phyloP scores from a whole-genome alignment of 2,888 invertebrate species.

The Ectemnius continuus region DNA sequence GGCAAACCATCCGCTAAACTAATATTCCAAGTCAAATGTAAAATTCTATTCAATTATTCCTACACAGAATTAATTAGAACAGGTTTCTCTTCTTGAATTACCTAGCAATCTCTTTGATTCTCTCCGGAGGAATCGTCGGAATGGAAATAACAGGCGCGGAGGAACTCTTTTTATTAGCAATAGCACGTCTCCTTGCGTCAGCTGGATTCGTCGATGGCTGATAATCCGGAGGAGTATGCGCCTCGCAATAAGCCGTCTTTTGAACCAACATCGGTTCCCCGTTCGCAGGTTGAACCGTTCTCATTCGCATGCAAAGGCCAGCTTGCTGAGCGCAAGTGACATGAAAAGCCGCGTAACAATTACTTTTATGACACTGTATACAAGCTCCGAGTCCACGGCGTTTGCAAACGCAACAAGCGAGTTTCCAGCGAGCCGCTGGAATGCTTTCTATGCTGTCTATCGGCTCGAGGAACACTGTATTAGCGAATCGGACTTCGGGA shows the following conservation, averaged over 20 bases:
- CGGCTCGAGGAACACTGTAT: slow-evolving; percentile 98
- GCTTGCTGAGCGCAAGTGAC: slow-evolving; percentile 99
- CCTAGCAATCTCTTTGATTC: slow-evolving; percentile 93
- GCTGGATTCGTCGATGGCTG: slow-evolving; percentile 75
- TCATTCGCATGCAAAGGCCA: slow-evolving; percentile 97
- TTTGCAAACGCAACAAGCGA: slow-evolving; percentile 98
- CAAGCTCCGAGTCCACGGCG: slow-evolving; percentile 96
- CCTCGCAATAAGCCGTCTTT: slow-evolving; percentile 97
- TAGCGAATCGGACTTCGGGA: slow-evolving; percentile 98
- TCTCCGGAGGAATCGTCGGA: slow-evolving; percentile 93
- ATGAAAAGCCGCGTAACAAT: slow-evolving; percentile 98
- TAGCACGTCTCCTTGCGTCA: slow-evolving; percentile 78
- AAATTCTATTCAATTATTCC: neutral
- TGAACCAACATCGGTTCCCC: slow-evolving; percentile 91
- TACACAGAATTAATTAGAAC: neutral
- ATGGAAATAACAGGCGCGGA: slow-evolving; percentile 95
- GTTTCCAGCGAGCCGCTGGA: slow-evolving; percentile 95
- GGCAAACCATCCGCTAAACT: slow-evolving; percentile 79
- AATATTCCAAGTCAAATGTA: slow-evolving; percentile 17
- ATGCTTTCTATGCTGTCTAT: slow-evolving; percentile 98
- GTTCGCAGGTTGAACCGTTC: slow-evolving; percentile 87
- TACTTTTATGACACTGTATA: slow-evolving; percentile 97
- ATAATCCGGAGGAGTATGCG: slow-evolving; percentile 88
- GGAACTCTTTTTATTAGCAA: slow-evolving; percentile 87
- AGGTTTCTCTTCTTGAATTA: slow-evolving; percentile 68